Conservation (phyloP, 2,113 vertebrate genomes). For the Muntiacus muntjak region DNA sequence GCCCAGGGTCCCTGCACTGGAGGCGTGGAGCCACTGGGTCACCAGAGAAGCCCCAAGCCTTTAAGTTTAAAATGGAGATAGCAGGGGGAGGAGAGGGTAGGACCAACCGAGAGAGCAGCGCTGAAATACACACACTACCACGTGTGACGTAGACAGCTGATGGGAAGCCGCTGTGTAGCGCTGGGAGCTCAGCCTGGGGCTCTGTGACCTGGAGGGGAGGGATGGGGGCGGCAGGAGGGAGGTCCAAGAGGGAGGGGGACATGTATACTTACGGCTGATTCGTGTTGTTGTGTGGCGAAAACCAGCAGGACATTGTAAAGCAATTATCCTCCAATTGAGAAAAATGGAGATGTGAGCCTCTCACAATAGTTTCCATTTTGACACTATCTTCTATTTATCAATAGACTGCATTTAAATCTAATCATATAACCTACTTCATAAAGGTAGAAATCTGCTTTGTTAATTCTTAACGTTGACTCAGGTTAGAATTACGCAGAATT, state of each 20-base stretch:
- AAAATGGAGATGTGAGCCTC: background rate
- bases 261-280: background rate
- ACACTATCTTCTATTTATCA: background rate
- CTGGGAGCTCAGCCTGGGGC: background rate
- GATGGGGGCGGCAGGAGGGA: background rate
- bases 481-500: background rate
- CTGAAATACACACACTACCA: background rate
- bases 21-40: background rate
- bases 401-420: background rate
- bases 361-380: background rate
- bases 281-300: fast-evolving
- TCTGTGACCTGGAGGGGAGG: background rate
- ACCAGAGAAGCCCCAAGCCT: background rate
- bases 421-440: background rate
- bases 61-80: background rate
- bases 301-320: background rate
- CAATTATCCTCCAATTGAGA: background rate
- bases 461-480: background rate
- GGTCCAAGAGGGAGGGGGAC: background rate
- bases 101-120: background rate
- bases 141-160: background rate
- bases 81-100: background rate
- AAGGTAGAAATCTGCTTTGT: background rate
- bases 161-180: background rate
- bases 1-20: background rate